Conservation (phyloP, 2,888 invertebrate genomes). For the Andrena dorsata region DNA sequence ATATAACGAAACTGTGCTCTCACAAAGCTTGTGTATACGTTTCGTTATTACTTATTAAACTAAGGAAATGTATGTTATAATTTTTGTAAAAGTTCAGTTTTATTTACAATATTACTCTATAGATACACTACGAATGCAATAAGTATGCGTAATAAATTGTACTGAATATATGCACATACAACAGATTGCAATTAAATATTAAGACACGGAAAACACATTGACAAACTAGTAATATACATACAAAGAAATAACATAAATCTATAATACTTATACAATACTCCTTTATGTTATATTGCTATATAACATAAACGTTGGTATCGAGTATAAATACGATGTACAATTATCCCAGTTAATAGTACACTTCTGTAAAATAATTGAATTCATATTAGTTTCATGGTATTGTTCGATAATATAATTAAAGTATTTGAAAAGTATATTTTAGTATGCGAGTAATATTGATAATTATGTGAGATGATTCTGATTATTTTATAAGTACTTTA, state of each 20-base stretch:
- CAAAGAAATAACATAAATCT: conserved; percentile 14
- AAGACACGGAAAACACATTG: conserved; percentile 26
- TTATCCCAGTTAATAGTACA: background rate
- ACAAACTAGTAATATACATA: conserved; percentile 26
- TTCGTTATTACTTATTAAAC: conserved; percentile 3
- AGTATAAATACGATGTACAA: background rate
- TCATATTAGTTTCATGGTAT: conserved; percentile 8
- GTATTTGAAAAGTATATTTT: conserved; percentile 2
- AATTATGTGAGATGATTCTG: background rate
- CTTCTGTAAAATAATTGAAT: background rate
- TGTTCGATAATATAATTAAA: background rate
- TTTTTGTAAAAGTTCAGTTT: conserved; percentile 11
- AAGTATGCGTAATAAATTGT: conserved; percentile 10
- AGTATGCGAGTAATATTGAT: conserved; percentile 4
- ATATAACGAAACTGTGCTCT: conserved; percentile 4
- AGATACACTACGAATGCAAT: conserved; percentile 6
- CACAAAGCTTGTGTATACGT: background rate
- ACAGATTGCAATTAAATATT: conserved; percentile 31
- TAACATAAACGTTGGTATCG: background rate
- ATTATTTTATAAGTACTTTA: conserved; percentile 20
- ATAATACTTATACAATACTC: background rate
- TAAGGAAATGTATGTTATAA: background rate
- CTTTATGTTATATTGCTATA: background rate
- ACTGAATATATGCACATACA: conserved; percentile 10
- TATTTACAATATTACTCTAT: conserved; percentile 31